A percentile compares a stretch with the other conserved stretches of the same genome.
Evolutionary conservation across 2,113 vertebrate species (phyloP).

Genomic region (Podarcis cretensis): DNA sequence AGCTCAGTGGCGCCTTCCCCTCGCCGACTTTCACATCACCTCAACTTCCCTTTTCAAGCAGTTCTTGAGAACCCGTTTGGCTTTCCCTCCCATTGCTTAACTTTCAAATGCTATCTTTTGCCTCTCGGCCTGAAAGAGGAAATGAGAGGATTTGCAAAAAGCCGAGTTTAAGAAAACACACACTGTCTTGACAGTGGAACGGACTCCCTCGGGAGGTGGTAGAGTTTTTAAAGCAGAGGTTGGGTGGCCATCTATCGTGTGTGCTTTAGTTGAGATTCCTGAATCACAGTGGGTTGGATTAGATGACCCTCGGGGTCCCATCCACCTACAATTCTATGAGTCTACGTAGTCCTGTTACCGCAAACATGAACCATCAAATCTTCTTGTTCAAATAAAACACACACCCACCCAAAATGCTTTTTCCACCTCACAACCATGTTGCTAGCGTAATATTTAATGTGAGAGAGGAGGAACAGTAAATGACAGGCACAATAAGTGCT

Average conservation of each 20-base stretch:
- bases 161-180: slow-evolving; percentile 26
- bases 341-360: too few species aligned
- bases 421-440: not conserved
- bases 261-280: too few species aligned
- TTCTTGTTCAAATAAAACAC: not conserved
- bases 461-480: not conserved
- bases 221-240: too few species aligned
- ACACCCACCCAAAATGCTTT: not conserved
- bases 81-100: not conserved
- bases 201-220: too few species aligned
- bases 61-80: not conserved
- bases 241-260: too few species aligned
- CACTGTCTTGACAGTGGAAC: too few species aligned
- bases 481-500: too few species aligned
- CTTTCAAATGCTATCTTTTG: not conserved
- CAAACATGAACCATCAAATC: too few species aligned
- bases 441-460: not conserved
- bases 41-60: slow-evolving; percentile 7
- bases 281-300: too few species aligned
- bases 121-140: not conserved
- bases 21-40: not conserved
- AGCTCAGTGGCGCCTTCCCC: accelerated
- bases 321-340: too few species aligned
- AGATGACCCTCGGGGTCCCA: too few species aligned
- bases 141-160: slow-evolving; percentile 23